phyloP scores from a whole-genome alignment of 2,797 vertebrate species.

The Acridotheres tristis region DNA sequence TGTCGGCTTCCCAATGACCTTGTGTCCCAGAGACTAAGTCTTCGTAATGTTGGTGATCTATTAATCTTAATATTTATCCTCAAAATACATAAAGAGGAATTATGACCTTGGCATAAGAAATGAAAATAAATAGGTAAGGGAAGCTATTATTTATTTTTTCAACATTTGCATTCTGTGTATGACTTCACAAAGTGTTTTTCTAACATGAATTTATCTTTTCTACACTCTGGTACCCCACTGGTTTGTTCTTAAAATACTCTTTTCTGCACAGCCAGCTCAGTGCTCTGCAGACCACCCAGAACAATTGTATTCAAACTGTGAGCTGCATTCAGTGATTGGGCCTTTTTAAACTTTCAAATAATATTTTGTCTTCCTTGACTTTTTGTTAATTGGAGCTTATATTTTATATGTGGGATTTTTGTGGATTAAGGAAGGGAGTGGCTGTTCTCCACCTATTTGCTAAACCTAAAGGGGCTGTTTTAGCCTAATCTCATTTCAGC shows the following conservation, averaged over 20 bases:
- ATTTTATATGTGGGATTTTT: background rate
- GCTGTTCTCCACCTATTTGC: background rate
- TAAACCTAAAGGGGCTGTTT: background rate
- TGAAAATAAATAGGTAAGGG: constrained; percentile 50
- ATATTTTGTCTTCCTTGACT: background rate
- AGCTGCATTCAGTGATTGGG: background rate
- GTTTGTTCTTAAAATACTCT: constrained; percentile 52
- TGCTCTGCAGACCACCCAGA: constrained; percentile 40
- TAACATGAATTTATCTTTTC: constrained; percentile 29
- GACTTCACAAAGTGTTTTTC: constrained; percentile 40
- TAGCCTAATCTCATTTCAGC: constrained; percentile 35
- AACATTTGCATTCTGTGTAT: constrained; percentile 49
- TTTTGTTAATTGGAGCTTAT: background rate
- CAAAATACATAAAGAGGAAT: constrained; percentile 59
- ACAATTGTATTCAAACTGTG: background rate
- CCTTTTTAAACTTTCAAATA: background rate
- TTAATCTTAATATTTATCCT: constrained; percentile 61
- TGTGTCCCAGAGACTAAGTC: background rate
- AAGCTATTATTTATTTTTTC: constrained; percentile 59
- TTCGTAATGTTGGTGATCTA: background rate
- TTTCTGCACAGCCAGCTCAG: constrained; percentile 9
- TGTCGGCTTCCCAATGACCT: constrained; percentile 14
- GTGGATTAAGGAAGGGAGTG: constrained; percentile 39
- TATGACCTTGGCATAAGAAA: constrained; percentile 30
- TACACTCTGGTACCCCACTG: background rate